Percentiles rank a stretch among this genome's conserved stretches.
Conservation (phyloP, 2,797 vertebrate genomes). For the Serranus cabrilla region DNA sequence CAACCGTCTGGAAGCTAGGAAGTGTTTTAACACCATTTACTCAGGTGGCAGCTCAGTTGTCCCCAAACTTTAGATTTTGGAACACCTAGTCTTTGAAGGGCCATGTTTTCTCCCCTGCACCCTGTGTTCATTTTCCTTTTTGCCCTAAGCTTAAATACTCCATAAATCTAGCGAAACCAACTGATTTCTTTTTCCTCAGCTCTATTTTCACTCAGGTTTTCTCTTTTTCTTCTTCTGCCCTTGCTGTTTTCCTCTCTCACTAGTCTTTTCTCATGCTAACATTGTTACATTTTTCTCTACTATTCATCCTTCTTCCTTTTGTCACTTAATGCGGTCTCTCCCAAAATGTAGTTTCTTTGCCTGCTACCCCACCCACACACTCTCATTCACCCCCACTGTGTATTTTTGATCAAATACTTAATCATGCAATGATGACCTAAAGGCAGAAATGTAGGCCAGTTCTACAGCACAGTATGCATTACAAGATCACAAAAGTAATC, state of each 20-base stretch:
- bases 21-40: slow-evolving; percentile 54
- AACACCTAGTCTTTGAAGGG: slow-evolving; percentile 30
- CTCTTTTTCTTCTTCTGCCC: background rate
- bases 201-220: slow-evolving; percentile 16
- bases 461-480: slow-evolving; percentile 15
- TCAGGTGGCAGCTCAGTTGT: slow-evolving; percentile 35
- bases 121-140: slow-evolving; percentile 28
- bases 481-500: slow-evolving; percentile 34
- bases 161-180: slow-evolving; percentile 33
- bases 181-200: slow-evolving; percentile 2
- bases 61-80: slow-evolving; percentile 32
- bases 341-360: slow-evolving; percentile 18
- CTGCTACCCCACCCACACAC: slow-evolving; percentile 11
- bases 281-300: slow-evolving; percentile 24
- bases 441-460: slow-evolving; percentile 34
- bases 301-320: slow-evolving; percentile 50
- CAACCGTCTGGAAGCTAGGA: slow-evolving; percentile 18
- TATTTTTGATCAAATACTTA: slow-evolving; percentile 43
- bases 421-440: slow-evolving; percentile 36
- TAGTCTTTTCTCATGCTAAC: slow-evolving; percentile 27
- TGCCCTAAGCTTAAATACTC: slow-evolving; percentile 46
- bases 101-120: slow-evolving; percentile 18
- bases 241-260: slow-evolving; percentile 11
- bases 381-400: slow-evolving; percentile 15
- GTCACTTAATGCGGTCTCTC: slow-evolving; percentile 32